These are phyloP conservation scores for Polyergus mexicanus DNA, from an alignment of 1,140 invertebrate genomes.

Conservation along the genomic window DNA sequence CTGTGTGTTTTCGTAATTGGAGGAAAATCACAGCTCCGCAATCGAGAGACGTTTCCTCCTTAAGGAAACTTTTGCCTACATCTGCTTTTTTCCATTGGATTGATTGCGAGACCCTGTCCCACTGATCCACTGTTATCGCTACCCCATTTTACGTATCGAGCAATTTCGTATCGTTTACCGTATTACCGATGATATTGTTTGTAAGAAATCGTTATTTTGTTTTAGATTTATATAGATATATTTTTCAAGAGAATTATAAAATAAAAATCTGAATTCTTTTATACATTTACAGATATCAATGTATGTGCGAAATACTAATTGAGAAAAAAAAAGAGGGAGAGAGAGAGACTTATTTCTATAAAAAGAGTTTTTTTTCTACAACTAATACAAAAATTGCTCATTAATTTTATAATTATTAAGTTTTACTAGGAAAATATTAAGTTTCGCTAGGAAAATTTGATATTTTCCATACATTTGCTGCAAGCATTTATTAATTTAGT, in stretches of 20 bases:
- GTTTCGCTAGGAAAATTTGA: background rate
- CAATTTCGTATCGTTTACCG: background rate
- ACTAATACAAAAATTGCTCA: background rate
- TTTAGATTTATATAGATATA: background rate
- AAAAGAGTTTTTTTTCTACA: background rate
- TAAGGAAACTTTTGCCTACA: conserved; percentile 17
- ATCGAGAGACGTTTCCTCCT: background rate
- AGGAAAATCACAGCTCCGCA: background rate
- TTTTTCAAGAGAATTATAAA: background rate
- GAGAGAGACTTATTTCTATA: background rate
- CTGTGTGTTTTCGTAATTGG: background rate
- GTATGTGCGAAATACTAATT: background rate
- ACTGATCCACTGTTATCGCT: background rate
- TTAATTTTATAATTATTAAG: background rate
- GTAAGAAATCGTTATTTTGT: background rate
- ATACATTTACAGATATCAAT: background rate
- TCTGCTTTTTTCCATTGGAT: conserved; percentile 17
- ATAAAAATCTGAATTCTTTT: background rate
- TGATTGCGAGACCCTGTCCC: conserved; percentile 10
- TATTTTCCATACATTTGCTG: background rate
- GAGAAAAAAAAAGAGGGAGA: too few species aligned
- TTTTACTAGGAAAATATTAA: too few species aligned
- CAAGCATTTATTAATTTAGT: background rate
- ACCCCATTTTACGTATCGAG: background rate
- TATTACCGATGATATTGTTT: background rate